phyloP scores from a whole-genome alignment of 2,888 invertebrate genomes.

The Tinea trinotella region DNA sequence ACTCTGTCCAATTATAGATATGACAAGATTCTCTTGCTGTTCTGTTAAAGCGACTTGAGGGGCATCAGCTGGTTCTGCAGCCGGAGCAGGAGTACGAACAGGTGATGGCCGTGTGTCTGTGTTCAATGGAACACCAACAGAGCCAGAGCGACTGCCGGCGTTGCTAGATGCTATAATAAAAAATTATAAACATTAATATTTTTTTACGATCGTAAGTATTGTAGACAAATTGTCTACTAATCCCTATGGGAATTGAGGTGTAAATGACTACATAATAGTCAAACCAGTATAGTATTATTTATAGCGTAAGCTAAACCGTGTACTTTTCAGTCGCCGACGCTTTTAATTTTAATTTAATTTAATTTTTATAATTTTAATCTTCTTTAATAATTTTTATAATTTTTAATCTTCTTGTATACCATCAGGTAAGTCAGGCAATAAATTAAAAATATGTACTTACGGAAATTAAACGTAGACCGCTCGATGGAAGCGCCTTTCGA shows the following conservation, averaged over 20 bases:
- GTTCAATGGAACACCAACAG: slow-evolving; percentile 30
- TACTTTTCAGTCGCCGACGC: too few species aligned
- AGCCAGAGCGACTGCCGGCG: slow-evolving; percentile 42
- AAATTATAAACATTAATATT: background rate
- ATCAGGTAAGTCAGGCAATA: background rate
- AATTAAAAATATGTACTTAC: background rate
- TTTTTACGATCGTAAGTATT: too few species aligned
- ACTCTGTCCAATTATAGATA: slow-evolving; percentile 42
- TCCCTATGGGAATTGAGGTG: too few species aligned
- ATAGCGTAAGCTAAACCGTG: too few species aligned
- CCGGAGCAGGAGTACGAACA: slow-evolving; percentile 22
- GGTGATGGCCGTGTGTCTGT: background rate
- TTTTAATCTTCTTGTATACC: too few species aligned
- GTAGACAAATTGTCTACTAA: too few species aligned
- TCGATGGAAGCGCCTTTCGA: slow-evolving; percentile 65
- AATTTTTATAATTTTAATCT: too few species aligned
- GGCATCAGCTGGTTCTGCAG: slow-evolving; percentile 23
- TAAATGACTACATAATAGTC: too few species aligned
- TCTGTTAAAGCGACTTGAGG: slow-evolving; percentile 45
- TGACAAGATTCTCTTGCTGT: slow-evolving; percentile 43
- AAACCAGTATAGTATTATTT: too few species aligned
- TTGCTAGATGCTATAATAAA: background rate
- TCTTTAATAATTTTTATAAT: background rate
- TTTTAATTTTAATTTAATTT: too few species aligned
- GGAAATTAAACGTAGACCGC: slow-evolving; percentile 54